Evolutionary conservation across 2,888 invertebrate species (phyloP), one percentile per base, ranked within the genome.

Genomic region (Mylabris sibirica): DNA sequence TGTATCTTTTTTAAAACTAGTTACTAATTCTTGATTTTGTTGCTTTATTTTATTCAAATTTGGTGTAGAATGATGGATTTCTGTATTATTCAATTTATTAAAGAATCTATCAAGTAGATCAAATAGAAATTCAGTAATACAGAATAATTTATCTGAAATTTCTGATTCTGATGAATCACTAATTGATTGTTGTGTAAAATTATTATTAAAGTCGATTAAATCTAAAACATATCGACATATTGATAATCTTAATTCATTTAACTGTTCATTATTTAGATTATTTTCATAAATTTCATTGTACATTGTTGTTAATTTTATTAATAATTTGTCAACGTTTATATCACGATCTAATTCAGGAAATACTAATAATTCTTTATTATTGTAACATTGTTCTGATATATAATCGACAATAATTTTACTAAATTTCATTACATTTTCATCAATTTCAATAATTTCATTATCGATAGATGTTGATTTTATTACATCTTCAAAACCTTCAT

Each of bases 101-200:
- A 84, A 84, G 64, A 84, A 84, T 8, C 70, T 72, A 70, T 84
- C 82, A 34, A 84, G 73, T 64, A 84, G 77, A 63, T 83, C 82
- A 0, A 82, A 81, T 8, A 84, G 66, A 68, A 82, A 81, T 68
- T 84, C 84, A 0, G 83, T 80, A 67, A 84, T 78, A 5, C 76
- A 80, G 64, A 82, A 84, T 9, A 82, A 65, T 66, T 81, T 83
- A 71, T 83, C 82, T 0, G 81, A 80, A 53, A 82, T 73, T 17
- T 77, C 71, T 0, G 73, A 73, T 41, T 72, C 74, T 12, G 73
- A 66, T 5, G 71, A 71, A 38, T 78, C 76, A 8, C 30, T 65
- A 63, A 35, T 74, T 71, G 24, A 76, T 69, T 64, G 71, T 66
- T 30, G 30, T 30, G 30, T 80, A 20, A 49, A 49, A 49, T 20